These are phyloP conservation scores for Steinernema scapterisci DNA, from an alignment of 2,888 invertebrate genomes.

Conservation along the genomic window DNA sequence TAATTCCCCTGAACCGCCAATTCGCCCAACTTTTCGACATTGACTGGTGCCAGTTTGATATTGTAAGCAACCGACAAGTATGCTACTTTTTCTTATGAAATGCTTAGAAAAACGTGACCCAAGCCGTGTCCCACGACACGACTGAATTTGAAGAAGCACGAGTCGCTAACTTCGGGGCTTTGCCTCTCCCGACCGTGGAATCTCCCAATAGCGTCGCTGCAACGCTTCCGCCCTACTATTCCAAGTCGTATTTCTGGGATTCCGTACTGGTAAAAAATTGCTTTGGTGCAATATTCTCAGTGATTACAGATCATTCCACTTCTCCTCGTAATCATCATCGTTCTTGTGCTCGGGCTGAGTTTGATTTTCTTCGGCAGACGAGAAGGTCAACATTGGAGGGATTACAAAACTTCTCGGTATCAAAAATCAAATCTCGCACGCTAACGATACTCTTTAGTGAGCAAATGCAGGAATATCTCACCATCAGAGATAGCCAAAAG, in stretches of 20 bases:
- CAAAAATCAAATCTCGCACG: background rate
- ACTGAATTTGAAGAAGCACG: background rate
- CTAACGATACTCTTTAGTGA: slow-evolving; percentile 47
- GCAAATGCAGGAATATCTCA: slow-evolving; percentile 65
- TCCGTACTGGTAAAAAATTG: slow-evolving; percentile 47
- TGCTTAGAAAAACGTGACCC: slow-evolving; percentile 42
- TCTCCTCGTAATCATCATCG: slow-evolving; percentile 58
- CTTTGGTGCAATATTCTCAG: background rate
- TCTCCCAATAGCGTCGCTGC: background rate
- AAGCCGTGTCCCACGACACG: background rate
- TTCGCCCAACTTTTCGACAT: slow-evolving; percentile 55
- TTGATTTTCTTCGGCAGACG: slow-evolving; percentile 66
- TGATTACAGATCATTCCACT: slow-evolving; percentile 51
- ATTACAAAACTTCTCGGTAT: slow-evolving; percentile 67
- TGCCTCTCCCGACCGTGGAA: background rate
- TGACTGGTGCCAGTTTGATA: slow-evolving; percentile 62
- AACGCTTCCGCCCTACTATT: background rate
- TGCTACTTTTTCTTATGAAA: slow-evolving; percentile 26
- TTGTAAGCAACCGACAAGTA: too few relatives aligned
- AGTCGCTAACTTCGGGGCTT: background rate
- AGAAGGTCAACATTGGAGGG: slow-evolving; percentile 67
- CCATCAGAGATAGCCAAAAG: slow-evolving; percentile 63
- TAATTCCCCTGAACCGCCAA: slow-evolving; percentile 55
- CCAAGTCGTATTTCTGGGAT: slow-evolving; percentile 52
- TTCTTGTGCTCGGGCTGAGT: slow-evolving; percentile 58